A percentile compares a stretch with the other conserved stretches of the same genome.
phyloP scores from a whole-genome alignment of 2,888 invertebrate species.

The Campoletis raptor region DNA sequence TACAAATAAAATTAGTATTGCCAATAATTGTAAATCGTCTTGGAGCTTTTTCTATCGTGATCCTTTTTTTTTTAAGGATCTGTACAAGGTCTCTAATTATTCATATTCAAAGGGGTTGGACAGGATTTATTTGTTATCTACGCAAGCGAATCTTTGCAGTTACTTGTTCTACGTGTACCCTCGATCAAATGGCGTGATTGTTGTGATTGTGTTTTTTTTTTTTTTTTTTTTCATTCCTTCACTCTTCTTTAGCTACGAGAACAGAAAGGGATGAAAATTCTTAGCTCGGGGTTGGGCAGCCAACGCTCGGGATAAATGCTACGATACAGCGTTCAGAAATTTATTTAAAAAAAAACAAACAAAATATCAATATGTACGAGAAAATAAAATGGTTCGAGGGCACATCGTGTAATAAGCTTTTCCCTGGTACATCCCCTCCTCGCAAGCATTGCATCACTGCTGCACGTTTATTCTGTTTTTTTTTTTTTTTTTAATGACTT shows the following conservation, averaged over 20 bases:
- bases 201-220: conserved; percentile 17
- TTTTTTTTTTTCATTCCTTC: not conserved
- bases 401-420: conserved; percentile 53
- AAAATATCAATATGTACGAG: not conserved
- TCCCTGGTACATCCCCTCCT: conserved; percentile 53
- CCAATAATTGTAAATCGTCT: conserved; percentile 40
- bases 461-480: conserved; percentile 20
- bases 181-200: conserved; percentile 26
- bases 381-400: conserved; percentile 47
- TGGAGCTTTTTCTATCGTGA: conserved; percentile 43
- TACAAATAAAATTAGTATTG: conserved; percentile 24
- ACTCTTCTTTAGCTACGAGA: conserved; percentile 28
- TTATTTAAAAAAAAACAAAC: conserved; percentile 21
- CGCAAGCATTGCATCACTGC: conserved; percentile 8
- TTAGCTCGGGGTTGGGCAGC: conserved; percentile 34
- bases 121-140: conserved; percentile 46
- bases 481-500: not conserved
- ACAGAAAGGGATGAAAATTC: conserved; percentile 40
- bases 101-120: conserved; percentile 1
- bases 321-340: conserved; percentile 53
- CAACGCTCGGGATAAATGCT: conserved; percentile 48
- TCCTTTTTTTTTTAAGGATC: conserved; percentile 35
- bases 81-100: conserved; percentile 36
- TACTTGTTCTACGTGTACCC: conserved; percentile 42
- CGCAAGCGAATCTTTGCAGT: conserved; percentile 53